Evolutionary conservation across 2,113 vertebrate species (phyloP).

Genomic region (Nycticorax nycticorax): DNA sequence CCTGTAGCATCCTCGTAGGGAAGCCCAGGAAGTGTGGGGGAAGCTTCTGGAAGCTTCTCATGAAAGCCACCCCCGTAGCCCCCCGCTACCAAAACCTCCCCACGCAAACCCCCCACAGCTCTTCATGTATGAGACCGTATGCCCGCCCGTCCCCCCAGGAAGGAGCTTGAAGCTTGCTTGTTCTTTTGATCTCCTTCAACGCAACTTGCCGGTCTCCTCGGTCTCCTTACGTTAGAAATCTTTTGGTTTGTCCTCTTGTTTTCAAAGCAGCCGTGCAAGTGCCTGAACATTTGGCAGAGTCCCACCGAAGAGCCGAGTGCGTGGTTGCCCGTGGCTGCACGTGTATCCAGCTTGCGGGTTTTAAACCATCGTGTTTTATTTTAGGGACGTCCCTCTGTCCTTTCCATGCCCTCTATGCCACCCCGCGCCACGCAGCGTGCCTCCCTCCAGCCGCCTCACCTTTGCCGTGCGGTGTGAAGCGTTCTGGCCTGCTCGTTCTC

Average conservation of each 20-base stretch:
- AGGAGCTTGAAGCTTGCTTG: background rate
- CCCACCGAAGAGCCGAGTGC: background rate
- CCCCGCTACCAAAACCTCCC: too few relatives aligned
- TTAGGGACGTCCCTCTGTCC: background rate
- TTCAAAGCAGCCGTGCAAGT: background rate
- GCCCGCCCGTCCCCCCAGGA: background rate
- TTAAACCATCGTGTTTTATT: background rate
- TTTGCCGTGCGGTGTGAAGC: background rate
- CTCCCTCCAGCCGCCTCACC: background rate
- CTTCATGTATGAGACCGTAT: fast-evolving
- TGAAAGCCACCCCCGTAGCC: too few relatives aligned
- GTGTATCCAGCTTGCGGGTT: background rate
- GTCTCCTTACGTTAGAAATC: background rate
- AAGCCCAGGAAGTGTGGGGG: too few relatives aligned
- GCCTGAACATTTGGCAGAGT: background rate
- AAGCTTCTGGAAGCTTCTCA: too few relatives aligned
- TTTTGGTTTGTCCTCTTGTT: background rate
- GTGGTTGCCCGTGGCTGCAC: background rate
- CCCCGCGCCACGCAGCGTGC: background rate
- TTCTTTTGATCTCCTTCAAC: background rate
- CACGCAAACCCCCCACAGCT: background rate
- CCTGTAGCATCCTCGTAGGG: too few relatives aligned
- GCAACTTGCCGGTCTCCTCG: background rate
- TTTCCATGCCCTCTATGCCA: background rate
- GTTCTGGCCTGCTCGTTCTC: background rate